Conservation (phyloP, 2,113 vertebrate genomes). For the Girardinichthys multiradiatus region DNA sequence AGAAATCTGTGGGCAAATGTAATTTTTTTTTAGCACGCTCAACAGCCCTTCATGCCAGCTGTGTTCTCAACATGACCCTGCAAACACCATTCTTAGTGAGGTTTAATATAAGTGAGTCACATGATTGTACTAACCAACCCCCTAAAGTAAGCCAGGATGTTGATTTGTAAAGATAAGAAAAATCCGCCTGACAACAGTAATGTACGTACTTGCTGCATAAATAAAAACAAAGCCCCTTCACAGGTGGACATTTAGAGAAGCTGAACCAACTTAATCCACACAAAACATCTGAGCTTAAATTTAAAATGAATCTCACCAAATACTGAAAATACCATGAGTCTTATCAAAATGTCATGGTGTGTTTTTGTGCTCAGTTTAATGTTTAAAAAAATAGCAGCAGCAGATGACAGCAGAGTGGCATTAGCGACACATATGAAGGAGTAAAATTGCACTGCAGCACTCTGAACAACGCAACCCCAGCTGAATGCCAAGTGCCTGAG, state of each 20-base stretch:
- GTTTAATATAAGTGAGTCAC: neutral
- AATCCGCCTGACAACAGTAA: neutral
- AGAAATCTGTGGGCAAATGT: too few relatives aligned
- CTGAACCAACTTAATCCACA: constrained; percentile 22
- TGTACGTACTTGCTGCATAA: neutral
- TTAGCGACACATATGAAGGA: constrained; percentile 18
- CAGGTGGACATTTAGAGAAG: neutral
- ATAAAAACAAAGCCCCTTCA: neutral
- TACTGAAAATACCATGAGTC: constrained; percentile 23
- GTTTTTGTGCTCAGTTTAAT: constrained; percentile 5
- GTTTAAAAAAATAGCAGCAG: constrained; percentile 7
- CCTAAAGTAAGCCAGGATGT: neutral
- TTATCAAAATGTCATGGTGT: constrained; percentile 43
- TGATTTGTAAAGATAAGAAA: neutral
- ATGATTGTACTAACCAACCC: neutral
- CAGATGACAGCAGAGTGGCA: neutral
- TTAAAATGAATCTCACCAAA: constrained; percentile 4
- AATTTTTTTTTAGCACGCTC: too few relatives aligned
- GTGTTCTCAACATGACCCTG: too few relatives aligned
- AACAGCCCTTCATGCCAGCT: too few relatives aligned
- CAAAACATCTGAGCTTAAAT: constrained; percentile 24
- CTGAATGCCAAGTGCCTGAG: constrained; percentile 20
- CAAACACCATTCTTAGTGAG: too few relatives aligned
- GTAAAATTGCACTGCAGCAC: constrained; percentile 20
- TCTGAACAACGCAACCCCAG: constrained; percentile 15